These are phyloP conservation scores for Molossus molossus DNA, from an alignment of 2,797 vertebrate species.

Conservation along the genomic window DNA sequence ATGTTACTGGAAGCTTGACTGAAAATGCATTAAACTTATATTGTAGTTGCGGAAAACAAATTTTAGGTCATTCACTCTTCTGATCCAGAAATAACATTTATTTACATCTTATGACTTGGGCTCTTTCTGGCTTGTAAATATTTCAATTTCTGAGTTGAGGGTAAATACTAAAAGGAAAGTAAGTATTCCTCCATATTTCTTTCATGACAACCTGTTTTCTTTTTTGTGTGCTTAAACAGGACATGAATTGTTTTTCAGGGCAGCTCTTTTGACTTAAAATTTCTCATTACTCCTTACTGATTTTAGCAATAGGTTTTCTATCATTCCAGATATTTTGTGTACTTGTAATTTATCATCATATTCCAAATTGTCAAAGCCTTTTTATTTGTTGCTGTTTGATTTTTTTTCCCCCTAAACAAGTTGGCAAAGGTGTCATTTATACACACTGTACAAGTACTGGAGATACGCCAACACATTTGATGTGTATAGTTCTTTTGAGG, in stretches of 20 bases:
- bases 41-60: neutral
- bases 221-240: neutral
- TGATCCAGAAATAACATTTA: neutral
- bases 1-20: neutral
- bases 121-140: neutral
- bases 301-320: neutral
- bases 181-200: neutral
- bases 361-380: neutral
- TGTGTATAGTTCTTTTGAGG: neutral
- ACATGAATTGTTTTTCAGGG: neutral
- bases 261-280: neutral
- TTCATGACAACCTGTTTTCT: neutral
- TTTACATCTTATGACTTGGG: neutral
- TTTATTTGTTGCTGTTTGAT: neutral
- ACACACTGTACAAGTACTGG: neutral
- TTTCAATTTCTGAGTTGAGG: slow-evolving; percentile 36
- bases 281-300: neutral
- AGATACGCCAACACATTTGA: neutral
- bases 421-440: neutral
- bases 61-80: neutral
- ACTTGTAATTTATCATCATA: neutral
- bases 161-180: neutral
- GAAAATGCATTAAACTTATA: neutral
- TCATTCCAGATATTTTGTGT: neutral
- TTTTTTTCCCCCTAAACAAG: neutral